Evolutionary conservation across 2,797 vertebrate species (phyloP).

Genomic region (Masticophis lateralis): DNA sequence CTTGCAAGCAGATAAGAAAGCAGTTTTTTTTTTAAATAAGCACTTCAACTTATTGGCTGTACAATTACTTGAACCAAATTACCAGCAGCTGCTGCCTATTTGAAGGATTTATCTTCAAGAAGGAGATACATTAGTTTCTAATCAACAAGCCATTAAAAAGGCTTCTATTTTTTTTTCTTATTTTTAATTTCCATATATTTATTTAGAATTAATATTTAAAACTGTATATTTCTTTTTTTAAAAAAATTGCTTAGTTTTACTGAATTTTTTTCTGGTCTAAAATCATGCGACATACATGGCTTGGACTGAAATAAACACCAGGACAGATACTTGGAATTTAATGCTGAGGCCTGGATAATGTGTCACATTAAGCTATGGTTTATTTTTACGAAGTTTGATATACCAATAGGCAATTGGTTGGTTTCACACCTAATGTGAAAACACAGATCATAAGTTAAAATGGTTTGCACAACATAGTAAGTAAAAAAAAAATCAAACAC

Average conservation of each 20-base stretch:
- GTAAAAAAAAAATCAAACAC: not conserved
- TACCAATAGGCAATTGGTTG: not conserved
- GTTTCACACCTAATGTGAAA: not conserved
- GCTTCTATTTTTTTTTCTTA: slow-evolving; percentile 76
- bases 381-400: not conserved
- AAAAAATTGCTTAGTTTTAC: slow-evolving; percentile 45
- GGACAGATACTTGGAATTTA: not conserved
- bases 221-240: slow-evolving; percentile 67
- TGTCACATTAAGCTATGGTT: not conserved
- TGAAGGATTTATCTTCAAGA: slow-evolving; percentile 78
- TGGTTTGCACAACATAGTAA: not conserved
- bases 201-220: slow-evolving; percentile 76
- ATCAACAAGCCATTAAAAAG: slow-evolving; percentile 83
- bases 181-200: slow-evolving; percentile 73
- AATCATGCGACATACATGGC: not conserved
- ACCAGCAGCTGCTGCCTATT: slow-evolving; percentile 83
- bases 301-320: not conserved
- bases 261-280: slow-evolving; percentile 1
- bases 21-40: slow-evolving; percentile 86
- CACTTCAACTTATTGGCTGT: slow-evolving; percentile 84
- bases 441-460: not conserved
- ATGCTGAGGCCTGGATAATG: not conserved
- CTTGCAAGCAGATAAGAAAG: slow-evolving; percentile 84
- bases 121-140: slow-evolving; percentile 80
- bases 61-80: slow-evolving; percentile 86